These are phyloP conservation scores for Ramphastos sulfuratus DNA, from an alignment of 2,113 vertebrate genomes.

Conservation along the genomic window DNA sequence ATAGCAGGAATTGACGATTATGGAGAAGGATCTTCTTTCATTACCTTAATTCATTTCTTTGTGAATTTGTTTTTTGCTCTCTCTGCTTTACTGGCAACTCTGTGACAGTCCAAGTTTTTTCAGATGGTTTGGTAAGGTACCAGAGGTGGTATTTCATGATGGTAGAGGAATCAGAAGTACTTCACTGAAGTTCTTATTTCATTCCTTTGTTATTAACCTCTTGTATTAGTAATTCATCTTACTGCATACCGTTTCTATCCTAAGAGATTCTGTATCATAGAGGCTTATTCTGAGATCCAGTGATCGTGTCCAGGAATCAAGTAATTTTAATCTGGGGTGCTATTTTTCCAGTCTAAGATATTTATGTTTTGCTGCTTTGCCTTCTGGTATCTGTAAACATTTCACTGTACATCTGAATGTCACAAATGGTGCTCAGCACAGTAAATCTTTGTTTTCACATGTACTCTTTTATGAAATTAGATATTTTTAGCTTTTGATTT, in stretches of 20 bases:
- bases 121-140: neutral
- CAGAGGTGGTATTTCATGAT: neutral
- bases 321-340: neutral
- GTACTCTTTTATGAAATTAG: neutral
- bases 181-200: neutral
- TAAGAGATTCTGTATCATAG: neutral
- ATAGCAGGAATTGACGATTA: neutral
- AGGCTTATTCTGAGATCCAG: neutral
- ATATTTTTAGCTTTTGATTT: neutral
- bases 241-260: neutral
- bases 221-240: neutral
- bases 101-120: neutral
- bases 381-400: neutral
- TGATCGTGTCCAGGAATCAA: neutral
- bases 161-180: neutral
- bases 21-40: neutral
- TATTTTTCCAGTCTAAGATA: neutral
- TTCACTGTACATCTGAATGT: neutral
- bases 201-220: neutral
- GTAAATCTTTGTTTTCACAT: neutral
- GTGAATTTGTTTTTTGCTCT: neutral
- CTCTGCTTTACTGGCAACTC: neutral
- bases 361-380: neutral
- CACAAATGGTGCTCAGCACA: neutral
- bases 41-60: neutral